Conservation (phyloP, 35 echinoderm and acorn worm species). For the Lytechinus variegatus region DNA sequence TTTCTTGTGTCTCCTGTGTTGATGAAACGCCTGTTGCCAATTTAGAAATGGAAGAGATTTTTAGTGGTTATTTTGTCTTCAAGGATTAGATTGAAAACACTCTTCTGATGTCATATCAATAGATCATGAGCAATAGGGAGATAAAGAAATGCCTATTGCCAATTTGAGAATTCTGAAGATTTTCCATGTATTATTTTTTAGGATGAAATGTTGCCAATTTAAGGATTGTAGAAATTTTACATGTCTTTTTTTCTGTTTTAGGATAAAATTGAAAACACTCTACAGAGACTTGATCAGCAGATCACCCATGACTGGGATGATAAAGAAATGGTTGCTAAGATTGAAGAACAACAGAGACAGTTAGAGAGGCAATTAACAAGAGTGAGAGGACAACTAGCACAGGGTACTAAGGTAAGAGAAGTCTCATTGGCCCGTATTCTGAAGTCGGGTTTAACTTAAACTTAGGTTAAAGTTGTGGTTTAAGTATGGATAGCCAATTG, state of each 20-base stretch:
- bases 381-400: constrained; percentile 87
- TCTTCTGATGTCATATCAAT: no score
- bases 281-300: constrained; percentile 66
- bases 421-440: no score
- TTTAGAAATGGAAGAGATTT: no score
- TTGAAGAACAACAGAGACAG: constrained; percentile 79
- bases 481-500: no score
- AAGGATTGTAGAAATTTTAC: not conserved
- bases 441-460: no score
- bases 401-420: constrained; percentile 89
- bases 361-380: constrained; percentile 80
- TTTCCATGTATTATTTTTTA: not conserved
- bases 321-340: constrained; percentile 54
- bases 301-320: constrained; percentile 79
- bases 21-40: no score
- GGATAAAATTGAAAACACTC: constrained; percentile 86
- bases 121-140: no score
- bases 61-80: no score
- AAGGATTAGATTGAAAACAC: no score
- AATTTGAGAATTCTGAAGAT: not conserved
- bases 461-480: no score
- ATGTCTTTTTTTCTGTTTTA: constrained; percentile 17
- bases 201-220: constrained; percentile 68
- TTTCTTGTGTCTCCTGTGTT: no score
- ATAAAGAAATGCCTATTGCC: not conserved